A percentile compares a stretch with the other conserved stretches of the same genome.
Evolutionary conservation across 2,113 vertebrate species (phyloP).

Genomic region (Leptosomus discolor): DNA sequence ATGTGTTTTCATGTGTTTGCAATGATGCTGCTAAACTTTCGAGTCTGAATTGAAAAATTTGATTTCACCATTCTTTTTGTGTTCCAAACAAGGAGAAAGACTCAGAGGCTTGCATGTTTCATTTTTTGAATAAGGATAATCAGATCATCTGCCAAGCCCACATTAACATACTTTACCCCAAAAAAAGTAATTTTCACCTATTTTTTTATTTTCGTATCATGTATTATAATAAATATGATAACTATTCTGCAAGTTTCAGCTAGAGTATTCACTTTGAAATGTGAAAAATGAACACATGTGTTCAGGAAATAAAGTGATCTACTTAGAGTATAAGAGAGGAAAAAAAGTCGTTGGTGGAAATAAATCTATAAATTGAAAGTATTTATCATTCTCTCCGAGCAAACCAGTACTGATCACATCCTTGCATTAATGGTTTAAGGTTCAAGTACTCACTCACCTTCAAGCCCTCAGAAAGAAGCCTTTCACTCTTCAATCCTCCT

Average conservation of each 20-base stretch:
- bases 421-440: background rate
- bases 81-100: background rate
- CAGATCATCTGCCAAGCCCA: background rate
- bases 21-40: background rate
- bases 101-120: background rate
- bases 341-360: background rate
- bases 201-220: background rate
- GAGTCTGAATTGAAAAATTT: background rate
- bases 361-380: background rate
- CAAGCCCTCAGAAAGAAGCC: background rate
- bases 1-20: background rate
- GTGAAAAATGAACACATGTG: background rate
- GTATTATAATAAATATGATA: background rate
- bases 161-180: background rate
- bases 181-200: background rate
- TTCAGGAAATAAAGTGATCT: background rate
- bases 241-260: background rate
- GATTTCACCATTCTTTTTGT: background rate
- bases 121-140: background rate
- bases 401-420: background rate
- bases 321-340: background rate
- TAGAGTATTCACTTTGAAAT: background rate
- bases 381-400: background rate
- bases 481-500: background rate
- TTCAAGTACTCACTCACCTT: background rate